Conservation (phyloP, 2,113 vertebrate species). For the Passer domesticus region DNA sequence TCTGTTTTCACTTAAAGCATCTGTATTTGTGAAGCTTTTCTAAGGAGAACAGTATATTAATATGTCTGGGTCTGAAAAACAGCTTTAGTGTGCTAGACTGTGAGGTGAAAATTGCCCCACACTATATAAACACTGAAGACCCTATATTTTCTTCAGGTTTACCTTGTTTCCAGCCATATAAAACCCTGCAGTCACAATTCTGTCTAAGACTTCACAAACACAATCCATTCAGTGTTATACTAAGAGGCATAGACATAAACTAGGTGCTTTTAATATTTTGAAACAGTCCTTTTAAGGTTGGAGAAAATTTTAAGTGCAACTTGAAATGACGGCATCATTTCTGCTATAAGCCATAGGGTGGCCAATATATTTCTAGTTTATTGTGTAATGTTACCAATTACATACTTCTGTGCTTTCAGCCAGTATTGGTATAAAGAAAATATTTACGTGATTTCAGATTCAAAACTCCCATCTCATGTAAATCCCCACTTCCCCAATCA, state of each 20-base stretch:
- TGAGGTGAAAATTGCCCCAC: neutral
- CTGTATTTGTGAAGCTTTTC: constrained; percentile 2
- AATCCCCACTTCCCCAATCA: neutral
- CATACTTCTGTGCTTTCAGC: neutral
- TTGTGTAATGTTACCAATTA: neutral
- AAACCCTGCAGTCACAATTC: neutral
- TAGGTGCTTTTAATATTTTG: constrained; percentile 4
- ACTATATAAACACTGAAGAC: constrained; percentile 33
- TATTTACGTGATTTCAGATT: constrained; percentile 25
- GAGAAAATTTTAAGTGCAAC: neutral
- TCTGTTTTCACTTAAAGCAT: neutral
- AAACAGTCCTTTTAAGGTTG: constrained; percentile 8
- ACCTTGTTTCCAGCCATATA: constrained; percentile 28
- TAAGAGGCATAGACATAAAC: neutral
- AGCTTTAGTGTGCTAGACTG: neutral
- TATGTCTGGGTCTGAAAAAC: constrained; percentile 21
- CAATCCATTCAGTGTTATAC: constrained; percentile 3
- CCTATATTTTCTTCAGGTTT: constrained; percentile 34
- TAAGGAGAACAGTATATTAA: neutral
- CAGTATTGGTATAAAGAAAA: neutral
- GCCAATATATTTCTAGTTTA: neutral
- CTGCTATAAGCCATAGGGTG: neutral
- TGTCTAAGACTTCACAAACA: constrained; percentile 2
- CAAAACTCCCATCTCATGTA: neutral
- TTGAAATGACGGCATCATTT: neutral